Evolutionary conservation across 2,113 vertebrate genomes (phyloP), one percentile per base, ranked within the genome.

Genomic region (Trichechus manatus): DNA sequence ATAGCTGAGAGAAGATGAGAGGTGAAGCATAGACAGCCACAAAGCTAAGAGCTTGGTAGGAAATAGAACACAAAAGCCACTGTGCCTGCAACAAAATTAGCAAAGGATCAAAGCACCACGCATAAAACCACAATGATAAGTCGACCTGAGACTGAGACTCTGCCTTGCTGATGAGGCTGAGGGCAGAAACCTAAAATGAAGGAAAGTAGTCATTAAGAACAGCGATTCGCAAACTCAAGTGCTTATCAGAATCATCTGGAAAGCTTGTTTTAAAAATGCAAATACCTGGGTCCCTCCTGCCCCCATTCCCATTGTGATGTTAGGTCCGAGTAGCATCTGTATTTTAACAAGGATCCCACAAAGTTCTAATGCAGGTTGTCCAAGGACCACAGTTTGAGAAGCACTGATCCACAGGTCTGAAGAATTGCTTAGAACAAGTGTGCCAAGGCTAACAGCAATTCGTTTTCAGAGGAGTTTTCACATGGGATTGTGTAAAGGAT

Each of bases 381-480:
- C 79, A 68, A 44, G 63, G 42, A 88, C n/a, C 47, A 84, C 13
- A 23, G 23, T 80, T 92, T 64, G 81, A 87, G 29, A 95, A 84
- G 50, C 63, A 84, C 87, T 39, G 25, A 90, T 59, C 63, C 61
- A 85, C 22, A 85, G 27, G 61, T 89, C 33, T 75, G 29, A 95
- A 82, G 66, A 91, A 89, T n/a, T 89, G 33, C 70, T 96, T 66
- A 44, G 50, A 87, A 39, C 72, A 96, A 95, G 29, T 29, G n/a
- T 8, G 5, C 59, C 44, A 81, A 50, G n/a, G 72, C 36, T 61
- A 95, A 91, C 0, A 89, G 79, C 63, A 82, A 89, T 87, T 96
- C 90, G 96, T 89, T 94, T 96, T 80, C 63, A 33, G 50, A 68
- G 81, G 93, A 61, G 31, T 77, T 79, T 97, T 93, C 94, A 87